Evolutionary conservation across 2,113 vertebrate genomes (phyloP).

Genomic region (Myiagra hebetior): DNA sequence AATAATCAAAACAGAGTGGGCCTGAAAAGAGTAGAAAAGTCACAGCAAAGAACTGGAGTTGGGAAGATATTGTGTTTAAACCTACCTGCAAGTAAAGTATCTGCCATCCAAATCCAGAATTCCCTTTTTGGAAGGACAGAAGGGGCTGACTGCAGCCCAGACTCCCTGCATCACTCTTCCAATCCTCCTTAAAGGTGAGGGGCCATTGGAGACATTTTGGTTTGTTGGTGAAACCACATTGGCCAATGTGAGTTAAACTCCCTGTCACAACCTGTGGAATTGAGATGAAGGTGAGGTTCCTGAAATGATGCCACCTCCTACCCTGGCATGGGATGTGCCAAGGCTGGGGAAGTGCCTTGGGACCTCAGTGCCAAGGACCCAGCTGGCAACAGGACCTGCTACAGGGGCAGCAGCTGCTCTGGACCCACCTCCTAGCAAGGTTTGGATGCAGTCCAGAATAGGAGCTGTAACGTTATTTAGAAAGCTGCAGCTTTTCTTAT

Average conservation of each 20-base stretch:
- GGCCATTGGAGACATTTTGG: not conserved
- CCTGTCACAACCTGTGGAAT: not conserved
- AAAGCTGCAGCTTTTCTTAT: not conserved
- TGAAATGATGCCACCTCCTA: not conserved
- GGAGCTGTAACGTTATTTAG: not conserved
- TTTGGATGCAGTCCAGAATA: not conserved
- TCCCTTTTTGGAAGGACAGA: not conserved
- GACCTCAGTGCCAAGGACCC: not conserved
- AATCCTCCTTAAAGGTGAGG: not conserved
- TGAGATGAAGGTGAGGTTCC: not conserved
- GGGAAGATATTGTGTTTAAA: not conserved
- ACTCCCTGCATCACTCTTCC: not conserved
- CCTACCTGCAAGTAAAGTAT: not conserved
- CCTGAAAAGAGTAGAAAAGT: not conserved
- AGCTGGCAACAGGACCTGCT: not conserved
- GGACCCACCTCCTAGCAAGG: not conserved
- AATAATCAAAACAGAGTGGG: not conserved
- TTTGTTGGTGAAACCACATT: not conserved
- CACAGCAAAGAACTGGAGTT: not conserved
- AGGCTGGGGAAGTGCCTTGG: not conserved
- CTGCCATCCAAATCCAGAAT: not conserved
- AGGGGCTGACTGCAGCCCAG: not conserved
- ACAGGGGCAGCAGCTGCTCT: not conserved
- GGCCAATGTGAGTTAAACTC: not conserved
- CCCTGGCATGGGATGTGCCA: not conserved